Percentiles rank a stretch among this genome's conserved stretches.
Conservation (phyloP, 2,797 vertebrate species). For the Microchirus variegatus region DNA sequence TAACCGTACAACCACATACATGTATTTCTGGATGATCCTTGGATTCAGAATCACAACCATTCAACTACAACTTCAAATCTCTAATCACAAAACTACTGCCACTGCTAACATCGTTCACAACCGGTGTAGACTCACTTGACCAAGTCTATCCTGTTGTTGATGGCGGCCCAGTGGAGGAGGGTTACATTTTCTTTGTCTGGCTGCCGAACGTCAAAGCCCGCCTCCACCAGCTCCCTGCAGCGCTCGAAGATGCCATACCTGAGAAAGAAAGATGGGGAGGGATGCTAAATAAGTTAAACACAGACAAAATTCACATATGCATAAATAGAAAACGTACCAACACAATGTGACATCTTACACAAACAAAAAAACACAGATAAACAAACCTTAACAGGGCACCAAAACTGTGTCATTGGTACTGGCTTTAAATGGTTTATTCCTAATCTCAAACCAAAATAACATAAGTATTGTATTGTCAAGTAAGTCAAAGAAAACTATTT, state of each 20-base stretch:
- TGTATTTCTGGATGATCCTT: too few species aligned
- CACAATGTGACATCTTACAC: too few species aligned
- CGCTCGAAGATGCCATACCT: constrained; percentile 98
- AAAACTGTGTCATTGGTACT: too few species aligned
- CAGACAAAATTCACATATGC: not conserved
- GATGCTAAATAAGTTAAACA: not conserved
- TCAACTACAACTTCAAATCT: not conserved
- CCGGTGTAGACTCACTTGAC: constrained; percentile 88
- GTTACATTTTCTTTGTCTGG: constrained; percentile 99
- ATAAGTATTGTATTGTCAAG: too few species aligned
- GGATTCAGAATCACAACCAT: not conserved
- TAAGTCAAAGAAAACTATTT: too few species aligned
- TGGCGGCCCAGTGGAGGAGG: constrained; percentile 97
- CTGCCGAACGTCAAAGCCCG: constrained; percentile 96
- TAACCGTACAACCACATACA: too few species aligned
- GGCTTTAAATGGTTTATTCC: too few species aligned
- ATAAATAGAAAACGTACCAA: too few species aligned
- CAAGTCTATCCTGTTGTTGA: constrained; percentile 98
- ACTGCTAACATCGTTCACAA: not conserved
- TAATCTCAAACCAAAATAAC: too few species aligned
- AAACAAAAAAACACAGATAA: too few species aligned
- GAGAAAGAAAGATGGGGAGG: not conserved
- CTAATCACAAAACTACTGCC: not conserved
- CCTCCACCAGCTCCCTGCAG: constrained; percentile 97
- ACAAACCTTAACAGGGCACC: too few species aligned